Evolutionary conservation across 1,140 invertebrate genomes (phyloP), one percentile per base, ranked within the genome.

Genomic region (Trypoxylus dichotomus): DNA sequence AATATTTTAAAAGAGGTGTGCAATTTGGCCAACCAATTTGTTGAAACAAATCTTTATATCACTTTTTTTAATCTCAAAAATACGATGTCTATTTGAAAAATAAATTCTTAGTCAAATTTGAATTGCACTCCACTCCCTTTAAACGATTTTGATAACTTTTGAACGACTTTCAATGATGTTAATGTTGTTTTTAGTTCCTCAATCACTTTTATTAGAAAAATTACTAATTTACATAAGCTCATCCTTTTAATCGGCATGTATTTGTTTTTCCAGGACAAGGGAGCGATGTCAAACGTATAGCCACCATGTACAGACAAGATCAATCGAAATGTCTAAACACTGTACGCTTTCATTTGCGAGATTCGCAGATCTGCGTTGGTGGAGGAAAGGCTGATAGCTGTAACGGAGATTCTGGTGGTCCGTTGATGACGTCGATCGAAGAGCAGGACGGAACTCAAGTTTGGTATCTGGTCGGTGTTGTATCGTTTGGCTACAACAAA

Each of bases 361-460:
- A 79, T 1, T 79, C 80, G 1, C 86, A 88, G 75, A 80, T 89
- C 2, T 90, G 88, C 75, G 87, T 86, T 0, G 88, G 87, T 0
- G 86, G 85, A 2, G 83, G 78, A 8, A 13, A 11, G 8, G 83
- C 85, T 41, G 88, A 90, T 77, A 86, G 87, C 0, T 91, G 90
- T 81, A 80, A 84, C 21, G 90, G 90, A 0, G 90, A 91, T 80
- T 90, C 89, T n/a, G 90, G 91, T 41, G 90, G 90, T 24, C 89
- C 90, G 0, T 79, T 90, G 25, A 90, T 90, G 89, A 83, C 88
- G 60, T 60, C 41, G 43, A 83, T 85, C 0, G 78, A 79, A 77
- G 37, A n/a, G 10, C 10, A 77, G 74, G 3, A 63, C n/a, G 11
- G 81, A 78, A 3, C 79, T 8, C 43, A 81, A 11, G 79, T 84